phyloP scores from a whole-genome alignment of 2,888 invertebrate species.

The Athalia cordata region DNA sequence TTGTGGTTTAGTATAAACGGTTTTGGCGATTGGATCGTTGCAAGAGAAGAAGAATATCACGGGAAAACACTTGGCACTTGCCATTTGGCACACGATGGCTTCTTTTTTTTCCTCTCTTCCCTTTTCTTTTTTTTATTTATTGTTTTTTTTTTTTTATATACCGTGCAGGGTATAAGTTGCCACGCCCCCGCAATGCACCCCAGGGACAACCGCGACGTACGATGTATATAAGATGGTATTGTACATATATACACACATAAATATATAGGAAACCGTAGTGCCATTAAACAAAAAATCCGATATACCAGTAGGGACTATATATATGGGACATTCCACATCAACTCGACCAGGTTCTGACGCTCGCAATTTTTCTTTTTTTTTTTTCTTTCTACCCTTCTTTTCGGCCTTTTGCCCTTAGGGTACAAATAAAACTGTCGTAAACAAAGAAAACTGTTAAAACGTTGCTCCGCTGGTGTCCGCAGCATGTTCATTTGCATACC shows the following conservation, averaged over 20 bases:
- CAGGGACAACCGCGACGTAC: conserved; percentile 9
- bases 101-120: too few relatives aligned
- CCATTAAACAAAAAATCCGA: too few relatives aligned
- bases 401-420: conserved; percentile 17
- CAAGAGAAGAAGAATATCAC: conserved; percentile 9
- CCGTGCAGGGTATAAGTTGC: conserved; percentile 23
- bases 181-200: conserved; percentile 30
- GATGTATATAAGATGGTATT: too few relatives aligned
- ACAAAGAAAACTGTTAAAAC: conserved; percentile 32
- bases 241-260: too few relatives aligned
- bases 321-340: too few relatives aligned
- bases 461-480: too few relatives aligned
- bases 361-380: neutral
- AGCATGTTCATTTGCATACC: too few relatives aligned
- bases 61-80: conserved; percentile 25
- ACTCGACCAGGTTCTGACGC: too few relatives aligned
- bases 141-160: too few relatives aligned
- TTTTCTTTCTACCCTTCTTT: neutral
- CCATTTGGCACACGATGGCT: too few relatives aligned
- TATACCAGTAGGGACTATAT: too few relatives aligned
- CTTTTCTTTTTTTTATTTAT: too few relatives aligned
- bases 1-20: neutral
- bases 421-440: conserved; percentile 40
- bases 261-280: conserved; percentile 11
- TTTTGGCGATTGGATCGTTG: conserved; percentile 32